Conservation (phyloP, 1,140 invertebrate genomes). For the Chymomyza costata region DNA sequence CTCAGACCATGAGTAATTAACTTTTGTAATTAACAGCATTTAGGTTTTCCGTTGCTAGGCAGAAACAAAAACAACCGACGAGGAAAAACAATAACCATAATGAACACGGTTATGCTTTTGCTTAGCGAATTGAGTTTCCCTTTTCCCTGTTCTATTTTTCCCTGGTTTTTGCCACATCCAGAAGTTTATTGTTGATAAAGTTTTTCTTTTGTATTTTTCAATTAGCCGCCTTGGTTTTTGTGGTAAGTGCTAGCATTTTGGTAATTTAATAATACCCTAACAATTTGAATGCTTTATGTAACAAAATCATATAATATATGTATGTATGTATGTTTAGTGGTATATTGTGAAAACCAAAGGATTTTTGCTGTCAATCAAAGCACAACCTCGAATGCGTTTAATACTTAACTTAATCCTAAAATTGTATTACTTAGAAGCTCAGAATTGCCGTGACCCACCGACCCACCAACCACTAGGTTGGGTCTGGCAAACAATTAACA, state of each 20-base stretch:
- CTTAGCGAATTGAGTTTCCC: no score
- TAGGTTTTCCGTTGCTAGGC: background rate
- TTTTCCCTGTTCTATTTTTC: background rate
- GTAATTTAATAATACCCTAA: no score
- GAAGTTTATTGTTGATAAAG: conserved; percentile 11
- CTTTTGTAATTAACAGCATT: conserved; percentile 1
- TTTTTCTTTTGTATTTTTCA: conserved; percentile 14
- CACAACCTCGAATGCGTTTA: no score
- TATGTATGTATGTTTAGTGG: conserved; percentile 2
- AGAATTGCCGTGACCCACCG: no score
- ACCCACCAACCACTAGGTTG: no score
- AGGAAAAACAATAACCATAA: background rate
- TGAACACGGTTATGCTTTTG: no score
- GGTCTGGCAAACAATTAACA: no score
- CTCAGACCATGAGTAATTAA: conserved; percentile 1
- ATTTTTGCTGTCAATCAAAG: conserved; percentile 38
- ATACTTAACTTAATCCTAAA: no score
- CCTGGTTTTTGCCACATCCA: background rate
- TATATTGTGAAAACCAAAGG: background rate
- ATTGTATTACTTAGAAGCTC: no score
- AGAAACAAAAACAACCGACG: background rate
- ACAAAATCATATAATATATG: no score
- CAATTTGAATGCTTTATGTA: background rate
- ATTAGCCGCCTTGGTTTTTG: no score
- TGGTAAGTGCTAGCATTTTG: conserved; percentile 10